Evolutionary conservation across 2,888 invertebrate species (phyloP), one percentile per base, ranked within the genome.

Genomic region (Ormyrus pomaceus): DNA sequence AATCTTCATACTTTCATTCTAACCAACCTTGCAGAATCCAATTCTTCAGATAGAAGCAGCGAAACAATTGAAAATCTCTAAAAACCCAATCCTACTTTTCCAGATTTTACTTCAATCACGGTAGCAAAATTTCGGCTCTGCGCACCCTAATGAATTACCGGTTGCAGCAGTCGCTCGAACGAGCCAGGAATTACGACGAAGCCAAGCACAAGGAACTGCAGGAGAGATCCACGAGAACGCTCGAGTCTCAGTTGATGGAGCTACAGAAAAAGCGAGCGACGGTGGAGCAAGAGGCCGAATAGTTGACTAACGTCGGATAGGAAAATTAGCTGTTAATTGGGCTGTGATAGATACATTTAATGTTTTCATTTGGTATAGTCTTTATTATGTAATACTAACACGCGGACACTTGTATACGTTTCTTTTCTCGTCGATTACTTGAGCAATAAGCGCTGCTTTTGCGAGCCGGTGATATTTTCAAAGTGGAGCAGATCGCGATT

Each of bases 61-160:
- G 34, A 34, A 34, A 34, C 34, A 3, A 34, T 34, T 2, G 34
- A 34, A 34, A 34, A 34, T 34, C 3, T 2, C 34, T 34, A 34
- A 34, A 34, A 34, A 34, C 34, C 34, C 34, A 2, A 34, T 34
- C 34, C 34, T 2, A 0, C 34, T 3, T 70, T 87, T 85, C 0
- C 80, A 87, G 87, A 77, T 83, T 80, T 5, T 19, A 82, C 0
- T 82, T 86, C 10, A 58, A 68, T 55, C 84, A 85, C 46, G 65
- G 74, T 0, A 50, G 68, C 5, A 79, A 80, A 48, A n/a, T 86
- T 19, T 80, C 84, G 1, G 79, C 74, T n/a, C 9, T 87, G 6
- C 9, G 53, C 4, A 9, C 5, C 6, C 56, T 80, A 3, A 9
- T 86, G 50, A 87, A 86, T 56, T 69, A 64, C 9, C 50, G 61